These are phyloP conservation scores for Tretioscincus oriximinensis DNA, from an alignment of 2,113 vertebrate genomes.

Conservation along the genomic window DNA sequence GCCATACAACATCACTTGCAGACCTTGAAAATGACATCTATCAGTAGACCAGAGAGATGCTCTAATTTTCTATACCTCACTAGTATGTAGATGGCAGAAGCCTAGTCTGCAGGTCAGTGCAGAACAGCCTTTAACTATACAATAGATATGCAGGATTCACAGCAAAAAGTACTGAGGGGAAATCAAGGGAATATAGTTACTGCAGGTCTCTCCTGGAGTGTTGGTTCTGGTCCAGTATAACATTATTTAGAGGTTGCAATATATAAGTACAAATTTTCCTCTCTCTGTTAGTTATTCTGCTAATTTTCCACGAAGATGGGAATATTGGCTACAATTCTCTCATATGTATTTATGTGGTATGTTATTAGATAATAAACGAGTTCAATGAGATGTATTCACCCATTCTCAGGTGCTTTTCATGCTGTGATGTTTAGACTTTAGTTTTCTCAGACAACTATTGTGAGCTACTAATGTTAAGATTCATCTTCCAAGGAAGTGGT, in stretches of 20 bases:
- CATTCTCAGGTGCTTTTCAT: neutral
- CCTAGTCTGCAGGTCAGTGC: too few relatives aligned
- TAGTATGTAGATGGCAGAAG: too few relatives aligned
- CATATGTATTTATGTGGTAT: neutral
- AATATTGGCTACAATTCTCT: neutral
- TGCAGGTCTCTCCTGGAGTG: too few relatives aligned
- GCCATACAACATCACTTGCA: too few relatives aligned
- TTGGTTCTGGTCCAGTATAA: too few relatives aligned
- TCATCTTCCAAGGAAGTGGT: conserved; percentile 4
- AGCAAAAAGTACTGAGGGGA: too few relatives aligned
- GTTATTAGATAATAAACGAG: neutral
- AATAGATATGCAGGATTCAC: too few relatives aligned
- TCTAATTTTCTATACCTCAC: too few relatives aligned
- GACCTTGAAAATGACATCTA: too few relatives aligned
- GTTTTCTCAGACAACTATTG: neutral
- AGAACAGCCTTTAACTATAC: too few relatives aligned
- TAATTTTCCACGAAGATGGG: neutral
- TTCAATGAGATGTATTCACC: neutral
- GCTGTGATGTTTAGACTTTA: neutral
- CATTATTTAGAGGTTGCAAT: neutral
- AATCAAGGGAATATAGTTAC: too few relatives aligned
- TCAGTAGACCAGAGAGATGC: too few relatives aligned
- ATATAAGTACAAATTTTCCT: neutral
- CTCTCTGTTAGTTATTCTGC: neutral
- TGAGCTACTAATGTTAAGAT: neutral